Percentiles rank a stretch among this genome's conserved stretches.
These are phyloP conservation scores for Pemphredon lugubris DNA, from an alignment of 2,888 invertebrate genomes.

Conservation along the genomic window DNA sequence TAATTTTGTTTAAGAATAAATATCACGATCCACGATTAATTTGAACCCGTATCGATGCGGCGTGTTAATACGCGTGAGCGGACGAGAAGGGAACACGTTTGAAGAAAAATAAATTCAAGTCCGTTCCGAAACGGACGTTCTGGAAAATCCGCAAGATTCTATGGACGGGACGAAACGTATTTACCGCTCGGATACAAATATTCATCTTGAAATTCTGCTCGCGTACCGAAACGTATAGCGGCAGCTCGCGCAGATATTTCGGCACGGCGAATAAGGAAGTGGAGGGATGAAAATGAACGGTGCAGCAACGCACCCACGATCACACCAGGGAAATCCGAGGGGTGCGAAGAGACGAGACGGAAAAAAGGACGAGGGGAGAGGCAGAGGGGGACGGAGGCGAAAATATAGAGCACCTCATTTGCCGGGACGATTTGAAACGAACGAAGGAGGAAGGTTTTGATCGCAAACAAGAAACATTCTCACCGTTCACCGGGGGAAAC, in stretches of 20 bases:
- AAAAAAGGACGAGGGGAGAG: constrained; percentile 32
- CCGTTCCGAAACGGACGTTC: constrained; percentile 6
- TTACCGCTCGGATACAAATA: constrained; percentile 45
- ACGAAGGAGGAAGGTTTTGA: constrained; percentile 41
- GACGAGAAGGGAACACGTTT: no score
- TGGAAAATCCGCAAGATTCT: constrained; percentile 22
- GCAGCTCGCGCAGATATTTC: constrained; percentile 49
- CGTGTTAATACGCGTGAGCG: no score
- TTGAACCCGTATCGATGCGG: no score
- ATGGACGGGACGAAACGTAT: constrained; percentile 43
- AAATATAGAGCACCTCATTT: constrained; percentile 49
- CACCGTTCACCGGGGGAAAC: constrained; percentile 7
- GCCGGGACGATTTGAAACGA: constrained; percentile 41
- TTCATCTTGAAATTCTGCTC: constrained; percentile 51
- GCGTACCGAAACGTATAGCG: constrained; percentile 25
- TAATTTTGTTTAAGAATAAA: no score
- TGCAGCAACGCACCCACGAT: constrained; percentile 53
- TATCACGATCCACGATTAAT: no score
- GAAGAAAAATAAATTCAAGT: neutral
- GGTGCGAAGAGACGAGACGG: constrained; percentile 27
- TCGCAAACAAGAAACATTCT: constrained; percentile 48
- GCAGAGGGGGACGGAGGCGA: constrained; percentile 26
- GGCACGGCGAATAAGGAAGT: constrained; percentile 47
- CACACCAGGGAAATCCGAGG: constrained; percentile 50
- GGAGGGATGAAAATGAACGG: constrained; percentile 58